A percentile compares a stretch with the other conserved stretches of the same genome.
Evolutionary conservation across 2,797 vertebrate genomes (phyloP).

Genomic region (Perdix hodgsoniae): DNA sequence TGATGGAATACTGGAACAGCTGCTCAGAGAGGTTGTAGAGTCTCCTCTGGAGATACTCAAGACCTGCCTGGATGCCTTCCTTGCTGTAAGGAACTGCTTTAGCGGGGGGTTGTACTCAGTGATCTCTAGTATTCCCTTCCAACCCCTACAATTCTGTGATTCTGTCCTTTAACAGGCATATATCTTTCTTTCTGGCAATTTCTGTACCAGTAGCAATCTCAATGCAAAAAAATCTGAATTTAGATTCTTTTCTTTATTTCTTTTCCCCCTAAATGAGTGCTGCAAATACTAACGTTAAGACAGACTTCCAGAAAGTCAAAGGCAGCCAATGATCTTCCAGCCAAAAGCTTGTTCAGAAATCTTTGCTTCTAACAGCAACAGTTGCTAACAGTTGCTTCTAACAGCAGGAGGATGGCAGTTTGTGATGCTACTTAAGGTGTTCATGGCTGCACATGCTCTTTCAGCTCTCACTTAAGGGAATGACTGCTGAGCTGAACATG

Average conservation of each 20-base stretch:
- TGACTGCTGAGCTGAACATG: background rate
- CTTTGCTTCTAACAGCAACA: background rate
- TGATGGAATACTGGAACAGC: no score
- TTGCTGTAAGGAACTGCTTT: no score
- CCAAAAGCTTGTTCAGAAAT: background rate
- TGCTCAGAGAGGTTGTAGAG: no score
- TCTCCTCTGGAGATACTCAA: no score
- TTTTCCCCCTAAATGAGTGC: no score
- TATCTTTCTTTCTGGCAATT: background rate
- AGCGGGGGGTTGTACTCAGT: no score
- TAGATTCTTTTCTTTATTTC: background rate
- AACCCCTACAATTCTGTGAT: no score
- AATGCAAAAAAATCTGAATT: fast-evolving
- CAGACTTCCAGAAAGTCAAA: background rate
- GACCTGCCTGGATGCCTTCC: no score
- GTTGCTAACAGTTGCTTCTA: background rate
- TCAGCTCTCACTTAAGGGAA: background rate
- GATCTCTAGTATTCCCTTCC: no score
- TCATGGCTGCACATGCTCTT: fast-evolving
- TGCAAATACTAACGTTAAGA: background rate
- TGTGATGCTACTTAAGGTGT: fast-evolving
- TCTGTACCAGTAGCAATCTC: fast-evolving
- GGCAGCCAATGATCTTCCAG: background rate
- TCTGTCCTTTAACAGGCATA: no score
- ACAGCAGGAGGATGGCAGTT: background rate